These are phyloP conservation scores for Entomobrya multifasciata DNA, from an alignment of 2,888 invertebrate genomes.

Conservation along the genomic window DNA sequence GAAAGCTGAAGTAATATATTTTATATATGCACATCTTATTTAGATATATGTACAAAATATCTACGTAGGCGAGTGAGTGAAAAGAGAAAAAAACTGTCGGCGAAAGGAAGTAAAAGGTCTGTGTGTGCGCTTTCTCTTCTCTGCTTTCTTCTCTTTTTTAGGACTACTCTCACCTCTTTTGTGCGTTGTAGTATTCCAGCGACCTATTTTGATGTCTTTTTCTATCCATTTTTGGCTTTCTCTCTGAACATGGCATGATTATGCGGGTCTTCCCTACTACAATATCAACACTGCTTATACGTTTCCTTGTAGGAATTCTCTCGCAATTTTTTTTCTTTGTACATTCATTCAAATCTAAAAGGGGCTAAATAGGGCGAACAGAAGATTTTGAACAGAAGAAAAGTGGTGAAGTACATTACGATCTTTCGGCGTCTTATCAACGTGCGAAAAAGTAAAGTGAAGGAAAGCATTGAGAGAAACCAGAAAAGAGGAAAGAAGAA, in stretches of 20 bases:
- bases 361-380: constrained; percentile 32
- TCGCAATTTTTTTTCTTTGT: background rate
- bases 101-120: constrained; percentile 56
- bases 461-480: constrained; percentile 5
- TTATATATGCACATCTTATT: background rate
- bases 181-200: constrained; percentile 4
- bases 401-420: constrained; percentile 54
- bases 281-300: background rate
- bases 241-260: constrained; percentile 22
- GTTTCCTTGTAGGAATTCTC: background rate
- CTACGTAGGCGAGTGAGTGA: background rate
- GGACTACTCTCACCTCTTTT: constrained; percentile 49
- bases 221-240: constrained; percentile 52
- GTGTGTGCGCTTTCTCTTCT: constrained; percentile 27
- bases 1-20: constrained; percentile 1
- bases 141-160: background rate
- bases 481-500: constrained; percentile 14
- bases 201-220: constrained; percentile 69
- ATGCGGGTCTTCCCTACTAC: background rate
- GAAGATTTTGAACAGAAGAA: constrained; percentile 19
- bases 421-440: constrained; percentile 23
- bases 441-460: constrained; percentile 6
- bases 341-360: background rate
- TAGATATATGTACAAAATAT: background rate
- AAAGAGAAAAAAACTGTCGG: constrained; percentile 9